Base-by-base conservation (phyloP, 2,113 vertebrate species). In the Electrona antarctica region DNA sequence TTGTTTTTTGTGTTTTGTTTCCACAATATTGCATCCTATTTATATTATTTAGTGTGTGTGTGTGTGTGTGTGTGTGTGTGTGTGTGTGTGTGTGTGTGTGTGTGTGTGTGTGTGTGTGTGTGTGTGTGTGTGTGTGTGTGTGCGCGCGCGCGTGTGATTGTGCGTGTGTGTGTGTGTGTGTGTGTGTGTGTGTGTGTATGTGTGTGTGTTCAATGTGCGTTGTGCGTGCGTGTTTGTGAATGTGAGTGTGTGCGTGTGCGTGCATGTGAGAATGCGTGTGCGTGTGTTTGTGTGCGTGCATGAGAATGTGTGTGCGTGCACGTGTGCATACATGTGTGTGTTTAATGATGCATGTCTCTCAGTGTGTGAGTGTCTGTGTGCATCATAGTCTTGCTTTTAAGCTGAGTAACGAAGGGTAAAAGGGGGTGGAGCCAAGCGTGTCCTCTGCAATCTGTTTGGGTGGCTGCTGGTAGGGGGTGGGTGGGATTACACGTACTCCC, bases 401-500 rank as follows among this genome's bases (percentile, higher is more conserved):
- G 84, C 78, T 67, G 79, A 71, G 67, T 59, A 13, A 69, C 71
- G 15, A 4, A 4, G 57, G 7, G 9, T 41, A 29, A 11, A 33
- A 9, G 62, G 49, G 41, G 69, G 67, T 62, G 71, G 74, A 84
- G 86, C 80, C 76, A 83, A 89, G 77, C 73, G 13, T 91, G 89
- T 87, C 80, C 79, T 78, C 74, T 86, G 82, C 82, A 87, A 81
- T 92, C 86, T 92, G 88, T 81, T 86, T 87, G 78, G 74, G 74
- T 73, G 78, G 63, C 73, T 89, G 80, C 76, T 82, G 75, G 81
- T 58, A 74, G 70, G 55, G 67, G 79, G 77, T 10, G 64, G 77
- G 21, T 21, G 21, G 81, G 70, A 67, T 97, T 95, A 98, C 88
- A 99, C 97, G 64, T 98, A 99, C 95, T 99, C 96, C 92, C 94